Evolutionary conservation across 2,888 invertebrate genomes (phyloP), one percentile per base, ranked within the genome.

Genomic region (Mythimna ferrago): DNA sequence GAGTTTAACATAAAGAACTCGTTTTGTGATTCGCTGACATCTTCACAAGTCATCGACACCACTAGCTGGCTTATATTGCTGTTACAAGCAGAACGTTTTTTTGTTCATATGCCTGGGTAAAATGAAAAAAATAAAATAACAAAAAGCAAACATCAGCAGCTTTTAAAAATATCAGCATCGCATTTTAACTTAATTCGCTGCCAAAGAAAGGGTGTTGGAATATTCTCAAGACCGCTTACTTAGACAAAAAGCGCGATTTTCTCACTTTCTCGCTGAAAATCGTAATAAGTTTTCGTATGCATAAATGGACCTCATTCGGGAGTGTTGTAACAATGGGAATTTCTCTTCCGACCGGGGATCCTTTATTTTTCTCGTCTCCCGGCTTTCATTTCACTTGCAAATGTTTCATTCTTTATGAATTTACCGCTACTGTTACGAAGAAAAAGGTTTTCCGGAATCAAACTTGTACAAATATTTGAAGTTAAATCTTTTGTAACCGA

Each of bases 331-430:
- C 93, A 94, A 94, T 93, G 92, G 90, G 92, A 92, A 90, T 93
- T 92, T 90, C 89, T 90, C 91, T 91, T 90, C 89, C 90, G 88
- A 87, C 91, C 87, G 87, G 89, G 79, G 85, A 82, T 90, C 87
- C 88, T 93, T 94, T 93, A 93, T 93, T 93, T 93, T 93, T 91
- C 91, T 89, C 89, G 89, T 91, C 91, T 92, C 90, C 88, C 92
- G 89, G 90, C 89, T 91, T 91, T 92, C 92, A 94, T 95, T 94
- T 94, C 90, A 94, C 93, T 94, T 94, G 94, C 94, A 94, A 95
- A 94, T 94, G 91, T 92, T 91, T 93, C 92, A 92, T 93, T 92
- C 92, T 94, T 92, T 92, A 92, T 93, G 92, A 94, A 94, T 94
- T 94, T 92, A 92, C 92, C 89, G 90, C 89, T 89, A 90, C 87